Evolutionary conservation across 2,888 invertebrate genomes (phyloP).

Genomic region (Microctonus brassicae): DNA sequence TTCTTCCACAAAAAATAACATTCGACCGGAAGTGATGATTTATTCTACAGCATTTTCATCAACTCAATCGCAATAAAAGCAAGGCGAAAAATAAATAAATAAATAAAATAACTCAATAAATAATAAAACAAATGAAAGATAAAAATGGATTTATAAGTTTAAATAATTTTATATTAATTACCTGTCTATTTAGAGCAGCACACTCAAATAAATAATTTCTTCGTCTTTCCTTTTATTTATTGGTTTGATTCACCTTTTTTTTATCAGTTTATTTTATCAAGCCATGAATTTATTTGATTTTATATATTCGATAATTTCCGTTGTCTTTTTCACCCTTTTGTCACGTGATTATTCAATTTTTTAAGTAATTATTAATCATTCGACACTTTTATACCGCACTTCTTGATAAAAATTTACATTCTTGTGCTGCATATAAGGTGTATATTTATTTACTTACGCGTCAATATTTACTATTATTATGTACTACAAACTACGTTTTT

Average conservation of each 20-base stretch:
- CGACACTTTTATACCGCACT: background rate
- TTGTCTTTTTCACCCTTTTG: background rate
- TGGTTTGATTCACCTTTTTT: constrained; percentile 2
- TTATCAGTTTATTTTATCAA: constrained; percentile 16
- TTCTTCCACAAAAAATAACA: background rate
- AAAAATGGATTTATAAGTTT: background rate
- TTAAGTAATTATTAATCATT: background rate
- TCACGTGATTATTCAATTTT: constrained; percentile 5
- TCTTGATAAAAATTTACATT: constrained; percentile 36
- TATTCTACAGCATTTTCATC: background rate
- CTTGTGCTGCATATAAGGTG: constrained; percentile 28
- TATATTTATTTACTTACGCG: background rate
- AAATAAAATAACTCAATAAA: too few species aligned
- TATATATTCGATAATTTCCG: constrained; percentile 6
- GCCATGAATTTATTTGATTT: constrained; percentile 32
- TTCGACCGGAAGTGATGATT: background rate
- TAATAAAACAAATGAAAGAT: background rate
- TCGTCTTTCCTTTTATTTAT: background rate
- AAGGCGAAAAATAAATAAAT: too few species aligned
- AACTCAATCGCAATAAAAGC: background rate
- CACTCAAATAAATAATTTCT: background rate
- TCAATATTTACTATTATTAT: background rate
- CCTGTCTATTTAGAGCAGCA: background rate
- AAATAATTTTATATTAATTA: background rate
- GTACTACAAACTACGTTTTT: constrained; percentile 14